phyloP scores from a whole-genome alignment of 2,888 invertebrate species.

The Ligdia adustata region DNA sequence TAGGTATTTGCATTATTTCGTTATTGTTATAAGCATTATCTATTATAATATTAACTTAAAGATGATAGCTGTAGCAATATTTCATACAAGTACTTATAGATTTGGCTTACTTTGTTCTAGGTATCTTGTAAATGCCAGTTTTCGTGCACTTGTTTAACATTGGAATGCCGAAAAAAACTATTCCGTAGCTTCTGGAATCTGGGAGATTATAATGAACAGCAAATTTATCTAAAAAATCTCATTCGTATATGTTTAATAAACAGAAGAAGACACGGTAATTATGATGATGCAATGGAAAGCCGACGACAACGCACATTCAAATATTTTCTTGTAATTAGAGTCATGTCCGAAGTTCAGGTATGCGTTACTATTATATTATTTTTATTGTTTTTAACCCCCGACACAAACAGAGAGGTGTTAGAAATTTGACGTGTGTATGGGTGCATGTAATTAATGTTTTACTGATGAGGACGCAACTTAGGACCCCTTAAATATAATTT shows the following conservation, averaged over 20 bases:
- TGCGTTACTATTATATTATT: slow-evolving; percentile 1
- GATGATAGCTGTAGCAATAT: slow-evolving; percentile 1
- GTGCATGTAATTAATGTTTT: not conserved
- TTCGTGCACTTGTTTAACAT: slow-evolving; percentile 5
- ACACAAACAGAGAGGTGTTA: not conserved
- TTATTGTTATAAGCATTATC: not conserved
- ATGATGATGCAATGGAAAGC: slow-evolving; percentile 11
- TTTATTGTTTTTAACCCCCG: not conserved
- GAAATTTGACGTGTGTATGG: not conserved
- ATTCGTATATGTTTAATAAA: slow-evolving; percentile 8
- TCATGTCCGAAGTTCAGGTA: slow-evolving; percentile 9
- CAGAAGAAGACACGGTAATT: slow-evolving; percentile 11
- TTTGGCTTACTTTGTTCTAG: slow-evolving; percentile 4
- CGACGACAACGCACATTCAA: slow-evolving; percentile 13
- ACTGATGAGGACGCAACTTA: too few relatives aligned
- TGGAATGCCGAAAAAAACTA: slow-evolving; percentile 9
- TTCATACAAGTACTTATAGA: not conserved
- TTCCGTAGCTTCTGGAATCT: slow-evolving; percentile 7
- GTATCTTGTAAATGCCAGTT: slow-evolving; percentile 8
- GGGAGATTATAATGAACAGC: slow-evolving; percentile 9
- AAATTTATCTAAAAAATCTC: slow-evolving; percentile 9
- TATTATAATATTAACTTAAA: not conserved
- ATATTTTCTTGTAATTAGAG: slow-evolving; percentile 11
- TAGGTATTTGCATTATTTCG: not conserved
- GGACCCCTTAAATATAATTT: too few relatives aligned